Percentiles rank a stretch among this genome's conserved stretches.
Evolutionary conservation across 2,888 invertebrate species (phyloP).

Genomic region (Drosophila fungiperda): DNA sequence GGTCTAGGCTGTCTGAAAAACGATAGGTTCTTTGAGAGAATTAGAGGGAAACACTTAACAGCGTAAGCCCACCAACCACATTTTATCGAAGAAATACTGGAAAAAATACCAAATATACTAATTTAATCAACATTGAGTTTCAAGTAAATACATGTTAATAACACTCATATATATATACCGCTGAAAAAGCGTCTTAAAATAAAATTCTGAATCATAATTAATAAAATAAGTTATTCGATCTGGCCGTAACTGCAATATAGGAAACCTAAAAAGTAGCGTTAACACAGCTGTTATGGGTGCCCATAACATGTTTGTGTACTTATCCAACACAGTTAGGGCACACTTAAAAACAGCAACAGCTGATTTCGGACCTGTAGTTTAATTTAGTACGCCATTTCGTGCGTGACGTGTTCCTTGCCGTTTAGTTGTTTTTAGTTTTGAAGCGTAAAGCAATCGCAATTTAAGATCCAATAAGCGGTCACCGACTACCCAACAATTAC

Average conservation of each 20-base stretch:
- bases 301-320: conserved; percentile 3
- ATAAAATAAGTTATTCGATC: not conserved
- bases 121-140: not conserved
- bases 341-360: conserved; percentile 43
- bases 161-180: too few species aligned
- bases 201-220: too few species aligned
- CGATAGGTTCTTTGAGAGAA: conserved; percentile 22
- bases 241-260: not conserved
- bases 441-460: conserved; percentile 6
- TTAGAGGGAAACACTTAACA: conserved; percentile 30
- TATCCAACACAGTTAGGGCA: conserved; percentile 12
- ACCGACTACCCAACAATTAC: conserved; percentile 20
- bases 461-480: conserved; percentile 19
- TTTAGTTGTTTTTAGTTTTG: conserved; percentile 16
- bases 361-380: conserved; percentile 46
- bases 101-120: conserved; percentile 2
- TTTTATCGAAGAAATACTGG: not conserved
- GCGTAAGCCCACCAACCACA: conserved; percentile 13
- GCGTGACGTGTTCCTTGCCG: conserved; percentile 39
- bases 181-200: not conserved
- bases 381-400: conserved; percentile 62
- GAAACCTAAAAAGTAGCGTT: not conserved
- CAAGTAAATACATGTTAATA: not conserved
- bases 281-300: conserved; percentile 21
- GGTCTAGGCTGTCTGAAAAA: conserved; percentile 14